Percentiles rank a stretch among this genome's conserved stretches.
These are phyloP conservation scores for Enteromius radiatus DNA, from an alignment of 2,797 vertebrate species.

Conservation along the genomic window DNA sequence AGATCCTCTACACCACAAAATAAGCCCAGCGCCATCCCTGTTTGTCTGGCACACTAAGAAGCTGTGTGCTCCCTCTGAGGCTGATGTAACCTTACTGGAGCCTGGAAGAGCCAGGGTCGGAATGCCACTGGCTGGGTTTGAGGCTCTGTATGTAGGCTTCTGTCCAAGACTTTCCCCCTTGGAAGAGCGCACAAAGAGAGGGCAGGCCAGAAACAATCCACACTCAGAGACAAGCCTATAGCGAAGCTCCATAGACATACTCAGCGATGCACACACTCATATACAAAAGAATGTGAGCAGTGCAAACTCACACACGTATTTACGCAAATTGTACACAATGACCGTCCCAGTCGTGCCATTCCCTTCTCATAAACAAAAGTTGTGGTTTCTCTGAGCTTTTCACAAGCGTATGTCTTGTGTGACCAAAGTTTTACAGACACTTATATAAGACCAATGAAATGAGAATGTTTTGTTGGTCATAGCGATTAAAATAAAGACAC, in stretches of 20 bases:
- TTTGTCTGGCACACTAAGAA: slow-evolving; percentile 16
- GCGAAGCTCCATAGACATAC: slow-evolving; percentile 51
- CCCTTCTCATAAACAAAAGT: slow-evolving; percentile 60
- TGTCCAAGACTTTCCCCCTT: slow-evolving; percentile 81
- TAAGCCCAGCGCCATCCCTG: slow-evolving; percentile 85
- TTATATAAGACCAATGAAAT: slow-evolving; percentile 21
- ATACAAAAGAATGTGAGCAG: slow-evolving; percentile 15
- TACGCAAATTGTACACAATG: slow-evolving; percentile 60
- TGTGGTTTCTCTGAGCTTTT: slow-evolving; percentile 57
- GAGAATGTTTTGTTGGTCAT: slow-evolving; percentile 29
- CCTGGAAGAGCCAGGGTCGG: slow-evolving; percentile 70
- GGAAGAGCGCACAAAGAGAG: slow-evolving; percentile 63
- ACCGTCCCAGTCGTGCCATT: slow-evolving; percentile 55
- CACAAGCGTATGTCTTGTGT: slow-evolving; percentile 42
- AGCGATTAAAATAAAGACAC: slow-evolving; percentile 17
- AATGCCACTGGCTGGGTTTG: slow-evolving; percentile 77
- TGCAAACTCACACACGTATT: slow-evolving; percentile 55
- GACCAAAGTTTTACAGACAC: slow-evolving; percentile 14
- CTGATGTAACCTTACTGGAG: slow-evolving; percentile 77
- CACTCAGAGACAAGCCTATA: slow-evolving; percentile 64
- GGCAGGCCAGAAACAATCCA: slow-evolving; percentile 69
- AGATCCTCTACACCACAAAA: slow-evolving; percentile 90
- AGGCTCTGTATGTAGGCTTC: slow-evolving; percentile 76
- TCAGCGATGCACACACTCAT: slow-evolving; percentile 37
- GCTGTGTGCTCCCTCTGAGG: slow-evolving; percentile 63